phyloP scores from a whole-genome alignment of 2,797 vertebrate species.

The Amphiprion clarkii region DNA sequence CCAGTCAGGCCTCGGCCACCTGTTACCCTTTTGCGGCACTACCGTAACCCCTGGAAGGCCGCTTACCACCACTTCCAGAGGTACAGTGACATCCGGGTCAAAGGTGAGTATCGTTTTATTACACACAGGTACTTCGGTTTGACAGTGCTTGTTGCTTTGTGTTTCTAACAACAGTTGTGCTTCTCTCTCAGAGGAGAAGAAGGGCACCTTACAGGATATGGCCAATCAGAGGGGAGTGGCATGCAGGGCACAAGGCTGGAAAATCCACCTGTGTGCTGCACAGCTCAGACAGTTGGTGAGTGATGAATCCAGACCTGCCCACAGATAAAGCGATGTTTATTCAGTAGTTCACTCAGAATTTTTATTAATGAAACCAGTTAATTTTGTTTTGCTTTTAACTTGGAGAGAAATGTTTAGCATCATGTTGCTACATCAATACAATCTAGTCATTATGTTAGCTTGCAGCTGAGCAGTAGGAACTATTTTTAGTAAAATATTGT shows the following conservation, averaged over 20 bases:
- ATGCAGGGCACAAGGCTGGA: slow-evolving; percentile 98
- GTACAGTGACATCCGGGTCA: slow-evolving; percentile 96
- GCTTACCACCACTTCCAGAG: slow-evolving; percentile 99
- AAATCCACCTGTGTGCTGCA: slow-evolving; percentile 97
- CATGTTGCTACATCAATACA: not conserved
- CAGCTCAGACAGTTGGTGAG: slow-evolving; percentile 97
- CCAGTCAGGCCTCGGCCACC: slow-evolving; percentile 94
- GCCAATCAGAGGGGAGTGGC: slow-evolving; percentile 98
- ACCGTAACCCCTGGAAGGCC: slow-evolving; percentile 98
- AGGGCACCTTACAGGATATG: slow-evolving; percentile 95
- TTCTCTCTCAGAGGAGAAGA: slow-evolving; percentile 92
- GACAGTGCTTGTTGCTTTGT: not conserved
- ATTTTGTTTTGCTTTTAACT: not conserved
- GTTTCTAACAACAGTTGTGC: not conserved
- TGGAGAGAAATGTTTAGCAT: not conserved
- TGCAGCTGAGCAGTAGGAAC: not conserved
- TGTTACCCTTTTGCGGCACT: slow-evolving; percentile 95
- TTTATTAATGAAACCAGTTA: not conserved
- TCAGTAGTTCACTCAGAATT: not conserved
- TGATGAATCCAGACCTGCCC: slow-evolving; percentile 21
- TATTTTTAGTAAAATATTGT: not conserved
- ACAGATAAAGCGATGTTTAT: not conserved
- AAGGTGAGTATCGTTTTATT: slow-evolving; percentile 87
- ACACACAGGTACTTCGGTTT: not conserved
- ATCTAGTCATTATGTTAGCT: not conserved